Base-by-base conservation (phyloP, 2,797 vertebrate genomes). In the Anolis apletophallus region DNA sequence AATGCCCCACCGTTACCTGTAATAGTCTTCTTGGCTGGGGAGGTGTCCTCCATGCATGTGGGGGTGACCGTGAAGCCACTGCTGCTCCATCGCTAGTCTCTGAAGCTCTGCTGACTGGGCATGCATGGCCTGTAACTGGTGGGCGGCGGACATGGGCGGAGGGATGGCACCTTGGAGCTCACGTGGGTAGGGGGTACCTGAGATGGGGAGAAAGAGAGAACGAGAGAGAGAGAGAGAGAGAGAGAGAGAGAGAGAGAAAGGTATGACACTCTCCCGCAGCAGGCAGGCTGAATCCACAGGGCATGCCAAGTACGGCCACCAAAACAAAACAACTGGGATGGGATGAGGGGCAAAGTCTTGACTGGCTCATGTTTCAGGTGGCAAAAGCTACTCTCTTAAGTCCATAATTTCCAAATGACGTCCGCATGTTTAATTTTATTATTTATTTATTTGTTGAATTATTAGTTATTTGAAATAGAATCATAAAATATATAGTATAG, bases 101-200 rank as follows among this genome's bases (percentile, higher is more conserved):
- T 99, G 99, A 82, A 99, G 97, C 96, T 99, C 99, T 0, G 98
- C 98, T 0, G 98, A 99, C 97, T 99, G 99, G 71, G 99, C 98
- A 2, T 99, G 99, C 99, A 99, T 99, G 95, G 99, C 99, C 97
- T 99, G 99, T 83, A 99, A 96, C 94, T 99, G 99, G 94, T 99
- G 99, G 34, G 99, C 98, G 1, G 99, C 99, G 0, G 99, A 99
- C 99, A 99, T 99, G 8, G 96, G 98, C 29, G 98, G 98, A 6
- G 98, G 98, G 83, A 99, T 96, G 91, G 98, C 98, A 77, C 97
- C 98, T 1, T 95, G 98, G 91, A 99, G 97, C 14, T 99, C 99
- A 92, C 98, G 97, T 6, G 98, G 98, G 87, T 99, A 99, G 29
- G 98, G 98, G 92, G 98, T 97, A 91, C 98, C 98, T 99, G 91